phyloP scores from a whole-genome alignment of 2,888 invertebrate genomes.

The Phymatocera aterrima region DNA sequence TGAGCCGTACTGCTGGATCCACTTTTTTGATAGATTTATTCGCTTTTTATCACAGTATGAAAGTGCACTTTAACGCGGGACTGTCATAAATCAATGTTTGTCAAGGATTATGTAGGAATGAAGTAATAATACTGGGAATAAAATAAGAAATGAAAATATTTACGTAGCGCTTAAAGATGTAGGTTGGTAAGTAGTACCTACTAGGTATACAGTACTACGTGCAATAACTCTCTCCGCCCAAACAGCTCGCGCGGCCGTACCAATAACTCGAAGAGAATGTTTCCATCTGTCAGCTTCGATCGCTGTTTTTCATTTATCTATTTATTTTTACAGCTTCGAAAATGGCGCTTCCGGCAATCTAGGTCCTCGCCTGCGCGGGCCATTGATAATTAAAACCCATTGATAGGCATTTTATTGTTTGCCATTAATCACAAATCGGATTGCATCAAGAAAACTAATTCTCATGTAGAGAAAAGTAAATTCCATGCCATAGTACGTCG shows the following conservation, averaged over 20 bases:
- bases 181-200: no score
- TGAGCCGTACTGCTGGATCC: background rate
- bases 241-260: background rate
- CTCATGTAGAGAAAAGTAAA: background rate
- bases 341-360: conserved; percentile 22
- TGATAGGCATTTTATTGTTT: background rate
- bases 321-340: conserved; percentile 18
- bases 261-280: conserved; percentile 21
- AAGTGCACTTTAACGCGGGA: background rate
- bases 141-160: conserved; percentile 1
- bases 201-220: background rate
- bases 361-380: background rate
- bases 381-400: conserved; percentile 24
- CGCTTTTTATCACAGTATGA: background rate
- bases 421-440: conserved; percentile 16
- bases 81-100: background rate
- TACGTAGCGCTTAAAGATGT: background rate
- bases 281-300: conserved; percentile 5
- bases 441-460: conserved; percentile 13
- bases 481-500: background rate
- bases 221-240: background rate
- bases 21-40: no score
- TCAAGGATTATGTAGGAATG: background rate
- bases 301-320: conserved; percentile 26
- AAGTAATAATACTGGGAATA: background rate